Evolutionary conservation across 2,888 invertebrate species (phyloP), one percentile per base, ranked within the genome.

Genomic region (Drosophila sordidula): DNA sequence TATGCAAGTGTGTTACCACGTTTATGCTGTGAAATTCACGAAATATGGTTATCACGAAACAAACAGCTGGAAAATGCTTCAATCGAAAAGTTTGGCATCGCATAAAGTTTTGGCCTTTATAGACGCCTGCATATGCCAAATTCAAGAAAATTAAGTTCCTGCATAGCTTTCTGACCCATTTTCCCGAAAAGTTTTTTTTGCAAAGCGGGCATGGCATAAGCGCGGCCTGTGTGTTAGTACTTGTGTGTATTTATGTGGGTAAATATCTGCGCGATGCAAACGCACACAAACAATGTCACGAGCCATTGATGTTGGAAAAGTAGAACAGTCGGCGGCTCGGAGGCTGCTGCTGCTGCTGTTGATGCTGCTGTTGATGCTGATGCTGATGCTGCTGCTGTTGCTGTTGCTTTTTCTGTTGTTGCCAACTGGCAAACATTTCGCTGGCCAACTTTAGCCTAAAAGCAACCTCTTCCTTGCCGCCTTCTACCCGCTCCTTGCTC

Each of bases 261-360:
- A 9, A n/a, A 29, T 56, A 6, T 52, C 18, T 57, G 50, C 36
- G 36, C 11, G 22, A 44, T 49, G 55, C 57, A 59, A 26, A 38
- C 18, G 49, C 56, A 76, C 69, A 80, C 74, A 87, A 89, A 89
- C 87, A 89, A 87, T 89, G 87, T 90, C 88, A 90, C 90, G 88
- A 89, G 89, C 79, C 83, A 80, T 84, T 87, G 82, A 89, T 85
- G 85, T 64, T 74, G 61, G 38, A 81, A 89, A 86, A 89, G 85
- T 86, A 76, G 86, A 85, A 78, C 86, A 86, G 70, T 78, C 71
- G 71, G 68, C 59, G 54, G 61, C 70, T 75, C 62, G 47, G 73
- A 68, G 78, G 67, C 75, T 70, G 71, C 42, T 29, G 29, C 29
- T 57, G 57, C n/a, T 51, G 57, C 41, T 32, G n/a, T n/a, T n/a